These are phyloP conservation scores for Adelognathus sp. DNA, from an alignment of 2,888 invertebrate species.

Conservation along the genomic window DNA sequence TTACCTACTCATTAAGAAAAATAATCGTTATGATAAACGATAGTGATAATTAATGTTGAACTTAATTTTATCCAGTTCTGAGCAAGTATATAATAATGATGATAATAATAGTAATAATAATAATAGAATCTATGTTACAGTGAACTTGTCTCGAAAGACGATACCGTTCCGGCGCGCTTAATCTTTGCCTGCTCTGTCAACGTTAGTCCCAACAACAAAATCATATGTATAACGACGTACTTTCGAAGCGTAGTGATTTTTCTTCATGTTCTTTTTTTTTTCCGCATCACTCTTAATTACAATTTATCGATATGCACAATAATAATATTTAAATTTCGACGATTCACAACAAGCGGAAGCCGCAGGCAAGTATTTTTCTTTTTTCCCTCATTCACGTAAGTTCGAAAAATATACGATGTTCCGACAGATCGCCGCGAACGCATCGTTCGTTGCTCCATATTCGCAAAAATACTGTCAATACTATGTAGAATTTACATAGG, in stretches of 20 bases:
- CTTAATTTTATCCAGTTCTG: constrained; percentile 74
- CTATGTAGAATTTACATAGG: constrained; percentile 31
- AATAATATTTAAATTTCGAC: constrained; percentile 28
- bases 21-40: constrained; percentile 59
- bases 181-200: constrained; percentile 37
- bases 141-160: constrained; percentile 49
- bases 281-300: constrained; percentile 41
- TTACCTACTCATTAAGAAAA: constrained; percentile 66
- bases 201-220: constrained; percentile 50
- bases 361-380: constrained; percentile 33
- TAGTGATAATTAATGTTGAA: constrained; percentile 66
- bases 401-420: background rate
- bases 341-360: constrained; percentile 36
- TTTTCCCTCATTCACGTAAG: background rate
- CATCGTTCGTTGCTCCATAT: constrained; percentile 10
- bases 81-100: constrained; percentile 71
- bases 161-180: constrained; percentile 25
- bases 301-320: constrained; percentile 41
- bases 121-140: constrained; percentile 68
- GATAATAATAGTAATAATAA: constrained; percentile 60
- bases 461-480: constrained; percentile 18
- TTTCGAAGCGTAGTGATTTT: constrained; percentile 33
- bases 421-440: constrained; percentile 21
- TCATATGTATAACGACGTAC: constrained; percentile 44
- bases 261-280: constrained; percentile 1